Percentiles rank a stretch among this genome's conserved stretches.
Evolutionary conservation across 2,113 vertebrate species (phyloP).

Genomic region (Phaethon lepturus): DNA sequence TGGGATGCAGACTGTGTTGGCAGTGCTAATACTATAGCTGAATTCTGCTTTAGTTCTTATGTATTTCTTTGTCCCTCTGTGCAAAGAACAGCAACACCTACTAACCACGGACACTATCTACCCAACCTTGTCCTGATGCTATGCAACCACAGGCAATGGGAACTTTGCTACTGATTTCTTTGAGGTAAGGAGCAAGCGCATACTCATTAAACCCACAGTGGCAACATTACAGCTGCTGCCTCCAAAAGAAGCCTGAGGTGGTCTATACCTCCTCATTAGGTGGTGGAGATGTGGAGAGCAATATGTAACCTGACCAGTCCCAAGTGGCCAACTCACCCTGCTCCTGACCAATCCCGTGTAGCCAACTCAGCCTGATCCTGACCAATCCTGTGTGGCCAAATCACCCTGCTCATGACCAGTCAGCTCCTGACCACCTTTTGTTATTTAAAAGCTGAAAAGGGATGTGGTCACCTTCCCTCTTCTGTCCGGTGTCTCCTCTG

Average conservation of each 20-base stretch:
- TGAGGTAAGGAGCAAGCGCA: background rate
- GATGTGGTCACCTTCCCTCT: fast-evolving
- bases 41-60: background rate
- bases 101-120: fast-evolving
- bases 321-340: background rate
- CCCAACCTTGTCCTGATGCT: background rate
- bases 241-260: background rate
- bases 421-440: background rate
- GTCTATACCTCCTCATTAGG: fast-evolving
- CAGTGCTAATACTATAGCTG: fast-evolving
- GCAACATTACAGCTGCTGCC: background rate
- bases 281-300: background rate
- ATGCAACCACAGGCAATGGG: background rate
- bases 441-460: background rate
- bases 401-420: background rate
- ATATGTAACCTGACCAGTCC: background rate
- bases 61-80: background rate
- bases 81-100: background rate
- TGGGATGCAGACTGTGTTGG: background rate
- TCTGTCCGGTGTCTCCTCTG: background rate
- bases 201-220: background rate
- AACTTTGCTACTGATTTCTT: background rate
- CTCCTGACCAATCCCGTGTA: background rate
- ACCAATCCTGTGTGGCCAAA: background rate
- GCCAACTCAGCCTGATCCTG: background rate